Conservation (phyloP, 2,113 vertebrate species). For the Semicossyphus pulcher region DNA sequence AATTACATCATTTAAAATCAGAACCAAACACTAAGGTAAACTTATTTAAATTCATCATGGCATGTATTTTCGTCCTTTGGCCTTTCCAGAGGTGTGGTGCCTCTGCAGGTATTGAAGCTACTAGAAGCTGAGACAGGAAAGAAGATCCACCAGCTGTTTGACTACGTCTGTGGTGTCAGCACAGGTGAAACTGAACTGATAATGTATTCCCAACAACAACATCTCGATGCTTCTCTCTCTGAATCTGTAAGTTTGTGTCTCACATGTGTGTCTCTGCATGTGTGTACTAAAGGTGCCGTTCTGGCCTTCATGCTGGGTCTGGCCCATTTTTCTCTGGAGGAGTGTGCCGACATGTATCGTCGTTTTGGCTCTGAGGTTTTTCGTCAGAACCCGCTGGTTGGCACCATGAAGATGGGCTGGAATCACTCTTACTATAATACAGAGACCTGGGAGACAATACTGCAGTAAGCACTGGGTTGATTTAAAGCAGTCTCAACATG, state of each 20-base stretch:
- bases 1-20: too few relatives aligned
- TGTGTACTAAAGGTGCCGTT: slow-evolving; percentile 72
- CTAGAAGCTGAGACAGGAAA: slow-evolving; percentile 80
- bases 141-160: slow-evolving; percentile 81
- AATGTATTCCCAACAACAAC: too few relatives aligned
- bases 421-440: slow-evolving; percentile 84
- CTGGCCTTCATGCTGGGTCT: slow-evolving; percentile 83
- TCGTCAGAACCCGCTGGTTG: slow-evolving; percentile 79
- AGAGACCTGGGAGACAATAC: slow-evolving; percentile 81
- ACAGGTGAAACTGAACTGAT: slow-evolving; percentile 83
- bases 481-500: not conserved
- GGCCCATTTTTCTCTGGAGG: slow-evolving; percentile 76
- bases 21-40: too few relatives aligned
- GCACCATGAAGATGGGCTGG: slow-evolving; percentile 84
- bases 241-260: not conserved
- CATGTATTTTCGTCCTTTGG: not conserved
- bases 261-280: not conserved
- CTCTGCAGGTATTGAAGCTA: slow-evolving; percentile 79
- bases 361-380: slow-evolving; percentile 84
- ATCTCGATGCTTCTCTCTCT: too few relatives aligned
- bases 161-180: slow-evolving; percentile 85
- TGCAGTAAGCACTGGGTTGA: slow-evolving; percentile 60
- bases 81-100: slow-evolving; percentile 79
- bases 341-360: slow-evolving; percentile 82
- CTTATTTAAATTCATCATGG: too few relatives aligned